Percentiles rank a stretch among this genome's conserved stretches.
phyloP scores from a whole-genome alignment of 2,888 invertebrate genomes.

The Cetonia aurata region DNA sequence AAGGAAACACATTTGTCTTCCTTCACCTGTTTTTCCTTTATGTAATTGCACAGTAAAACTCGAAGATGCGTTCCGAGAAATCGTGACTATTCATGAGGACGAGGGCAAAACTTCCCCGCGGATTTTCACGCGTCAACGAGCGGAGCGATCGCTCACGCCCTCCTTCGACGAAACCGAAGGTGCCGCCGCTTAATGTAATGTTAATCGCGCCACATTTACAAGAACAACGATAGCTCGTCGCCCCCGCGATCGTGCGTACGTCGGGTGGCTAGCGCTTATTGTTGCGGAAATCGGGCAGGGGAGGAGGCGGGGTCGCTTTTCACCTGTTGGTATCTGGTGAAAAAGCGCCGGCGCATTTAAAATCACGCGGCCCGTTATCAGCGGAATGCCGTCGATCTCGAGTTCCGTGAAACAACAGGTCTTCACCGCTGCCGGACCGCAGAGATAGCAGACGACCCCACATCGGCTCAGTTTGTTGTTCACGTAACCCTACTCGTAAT shows the following conservation, averaged over 20 bases:
- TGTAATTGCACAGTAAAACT: background rate
- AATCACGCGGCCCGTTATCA: slow-evolving; percentile 54
- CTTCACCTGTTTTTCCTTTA: background rate
- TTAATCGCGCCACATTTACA: background rate
- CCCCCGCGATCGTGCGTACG: background rate
- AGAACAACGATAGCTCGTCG: background rate
- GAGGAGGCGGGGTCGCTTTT: slow-evolving; percentile 6
- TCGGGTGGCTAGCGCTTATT: background rate
- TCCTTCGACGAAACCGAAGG: background rate
- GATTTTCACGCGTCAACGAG: background rate
- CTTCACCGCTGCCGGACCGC: slow-evolving; percentile 46
- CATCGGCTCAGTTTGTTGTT: background rate
- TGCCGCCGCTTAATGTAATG: background rate
- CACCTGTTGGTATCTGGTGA: slow-evolving; percentile 46
- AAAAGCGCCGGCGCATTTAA: slow-evolving; percentile 52
- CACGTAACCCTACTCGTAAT: background rate
- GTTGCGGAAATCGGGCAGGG: background rate
- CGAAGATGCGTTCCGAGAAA: too few relatives aligned
- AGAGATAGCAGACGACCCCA: slow-evolving; percentile 10
- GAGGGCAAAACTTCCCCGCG: background rate
- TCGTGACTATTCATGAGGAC: too few relatives aligned
- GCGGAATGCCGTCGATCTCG: slow-evolving; percentile 53
- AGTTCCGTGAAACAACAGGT: slow-evolving; percentile 60
- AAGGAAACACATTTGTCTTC: background rate
- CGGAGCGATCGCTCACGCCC: background rate